A percentile compares a stretch with the other conserved stretches of the same genome.
phyloP scores from a whole-genome alignment of 2,113 vertebrate species.

The Oriolus oriolus region DNA sequence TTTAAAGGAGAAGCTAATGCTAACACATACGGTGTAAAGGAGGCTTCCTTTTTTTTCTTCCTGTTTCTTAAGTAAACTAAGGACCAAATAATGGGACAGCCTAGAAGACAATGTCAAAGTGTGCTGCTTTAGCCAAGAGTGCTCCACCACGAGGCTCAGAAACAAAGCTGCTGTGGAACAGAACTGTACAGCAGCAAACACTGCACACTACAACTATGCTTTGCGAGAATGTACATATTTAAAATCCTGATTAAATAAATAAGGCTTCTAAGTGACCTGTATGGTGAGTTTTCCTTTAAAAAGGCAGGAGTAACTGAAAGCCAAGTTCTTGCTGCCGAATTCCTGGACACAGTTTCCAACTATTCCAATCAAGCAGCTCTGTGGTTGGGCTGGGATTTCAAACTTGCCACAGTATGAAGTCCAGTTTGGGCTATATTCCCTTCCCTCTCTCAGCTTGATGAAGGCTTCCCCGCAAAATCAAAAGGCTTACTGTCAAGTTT shows the following conservation, averaged over 20 bases:
- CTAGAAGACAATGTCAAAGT: not conserved
- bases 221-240: not conserved
- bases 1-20: not conserved
- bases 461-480: conserved; percentile 84
- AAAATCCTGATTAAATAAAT: conserved; percentile 53
- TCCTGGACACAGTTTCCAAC: conserved; percentile 80
- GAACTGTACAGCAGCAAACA: not conserved
- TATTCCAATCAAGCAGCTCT: conserved; percentile 82
- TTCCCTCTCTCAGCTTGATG: conserved; percentile 81
- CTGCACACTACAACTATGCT: not conserved
- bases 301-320: conserved; percentile 67
- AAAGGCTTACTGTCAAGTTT: conserved; percentile 85
- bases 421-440: conserved; percentile 82
- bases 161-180: not conserved
- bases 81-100: not conserved
- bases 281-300: conserved; percentile 57
- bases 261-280: conserved; percentile 46
- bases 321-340: conserved; percentile 72
- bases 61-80: not conserved
- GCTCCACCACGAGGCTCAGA: not conserved
- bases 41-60: not conserved
- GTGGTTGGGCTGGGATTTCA: conserved; percentile 84
- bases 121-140: not conserved
- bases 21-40: not conserved
- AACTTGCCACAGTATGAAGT: conserved; percentile 84